Conservation (phyloP, 2,797 vertebrate genomes). For the Chrosomus eos region DNA sequence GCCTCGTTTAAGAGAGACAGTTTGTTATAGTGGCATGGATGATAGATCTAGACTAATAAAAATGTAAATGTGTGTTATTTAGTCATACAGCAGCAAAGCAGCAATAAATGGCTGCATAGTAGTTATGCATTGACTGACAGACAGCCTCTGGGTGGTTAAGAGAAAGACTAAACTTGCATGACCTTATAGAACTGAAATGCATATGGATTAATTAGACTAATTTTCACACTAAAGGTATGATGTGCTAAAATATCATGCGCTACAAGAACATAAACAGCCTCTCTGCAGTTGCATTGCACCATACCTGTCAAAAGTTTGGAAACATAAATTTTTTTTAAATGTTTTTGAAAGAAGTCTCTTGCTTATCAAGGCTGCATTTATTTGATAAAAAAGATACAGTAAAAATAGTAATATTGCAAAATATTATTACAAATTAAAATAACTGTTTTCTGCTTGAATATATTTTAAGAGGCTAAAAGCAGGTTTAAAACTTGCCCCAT, state of each 20-base stretch:
- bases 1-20: constrained; percentile 31
- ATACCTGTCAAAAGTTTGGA: too few species aligned
- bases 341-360: too few species aligned
- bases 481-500: too few species aligned
- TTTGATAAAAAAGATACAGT: too few species aligned
- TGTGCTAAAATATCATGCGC: constrained; percentile 4
- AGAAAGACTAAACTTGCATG: constrained; percentile 35
- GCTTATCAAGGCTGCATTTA: too few species aligned
- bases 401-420: too few species aligned
- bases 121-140: constrained; percentile 48
- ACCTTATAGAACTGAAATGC: constrained; percentile 28
- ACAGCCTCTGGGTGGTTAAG: constrained; percentile 1
- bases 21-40: constrained; percentile 39
- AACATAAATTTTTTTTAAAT: too few species aligned
- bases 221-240: constrained; percentile 35
- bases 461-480: too few species aligned
- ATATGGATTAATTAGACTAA: constrained; percentile 48
- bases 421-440: too few species aligned
- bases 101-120: neutral
- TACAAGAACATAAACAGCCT: neutral
- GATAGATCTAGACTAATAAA: constrained; percentile 59
- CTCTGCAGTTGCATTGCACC: neutral
- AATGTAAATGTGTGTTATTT: constrained; percentile 61
- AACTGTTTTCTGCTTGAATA: too few species aligned
- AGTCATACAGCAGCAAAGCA: constrained; percentile 45